Base-by-base conservation (phyloP, 2,113 vertebrate genomes). In the Pogonocichla stellata region DNA sequence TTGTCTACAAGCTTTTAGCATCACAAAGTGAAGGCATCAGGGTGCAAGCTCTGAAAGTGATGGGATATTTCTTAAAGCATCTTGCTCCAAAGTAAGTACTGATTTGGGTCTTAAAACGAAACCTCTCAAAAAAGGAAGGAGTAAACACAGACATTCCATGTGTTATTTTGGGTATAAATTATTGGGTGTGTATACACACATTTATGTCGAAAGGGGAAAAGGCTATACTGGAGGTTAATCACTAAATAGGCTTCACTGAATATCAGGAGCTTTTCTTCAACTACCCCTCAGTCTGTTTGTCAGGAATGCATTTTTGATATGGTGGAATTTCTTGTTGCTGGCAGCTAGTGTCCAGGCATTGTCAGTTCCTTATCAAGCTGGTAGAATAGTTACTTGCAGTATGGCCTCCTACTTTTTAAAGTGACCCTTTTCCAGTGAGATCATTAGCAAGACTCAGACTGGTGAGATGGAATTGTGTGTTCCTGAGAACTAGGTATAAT, bases 21-120 rank as follows among this genome's bases (percentile, higher is more conserved):
- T 99, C 99, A 19, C 99, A 98, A 96, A 98, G 98, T 85, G 99
- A 99, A 98, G 98, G 98, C 86, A 99, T 99, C 91, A 97, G 99
- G 93, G 99, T 99, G 60, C 99, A 99, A 97, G 98, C 99, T 43
- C 98, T 99, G 14, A 99, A 99, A 97, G 99, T 99, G 67, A 86
- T 99, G 98, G 99, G 99, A 23, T 99, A 99, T 97, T 99, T 99
- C 97, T 97, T 99, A 96, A 99, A 99, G 91, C 97, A 99, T 96
- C 97, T 99, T 42, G 92, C 98, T 53, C 98, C 98, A 66, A 99
- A 99, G 99, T 99, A 98, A 98, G 99, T 98, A 97, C 45, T 83
- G 7, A 11, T 64, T 94, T 57, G 83, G 43, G 33, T 80, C 38
- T 78, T 67, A 28, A 62, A 88, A 42, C 9, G 33, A 34, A 91